Evolutionary conservation across 1,140 invertebrate species (phyloP).

Genomic region (Calliopsis andreniformis): DNA sequence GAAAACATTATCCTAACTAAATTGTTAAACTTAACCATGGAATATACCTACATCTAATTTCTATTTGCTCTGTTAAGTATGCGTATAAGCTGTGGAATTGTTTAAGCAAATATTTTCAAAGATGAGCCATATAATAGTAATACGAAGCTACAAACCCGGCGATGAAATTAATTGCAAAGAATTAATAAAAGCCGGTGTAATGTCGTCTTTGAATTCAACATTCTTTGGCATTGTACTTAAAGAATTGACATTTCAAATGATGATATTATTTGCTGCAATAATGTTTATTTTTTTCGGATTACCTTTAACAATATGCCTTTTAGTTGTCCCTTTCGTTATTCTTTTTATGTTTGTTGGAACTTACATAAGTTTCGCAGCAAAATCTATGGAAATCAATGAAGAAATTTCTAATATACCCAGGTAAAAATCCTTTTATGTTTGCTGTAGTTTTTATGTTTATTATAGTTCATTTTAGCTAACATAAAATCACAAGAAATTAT

Average conservation of each 20-base stretch:
- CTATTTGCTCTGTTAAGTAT: neutral
- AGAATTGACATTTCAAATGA: constrained; percentile 81
- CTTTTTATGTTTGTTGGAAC: constrained; percentile 78
- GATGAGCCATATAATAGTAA: constrained; percentile 77
- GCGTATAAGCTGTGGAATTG: neutral
- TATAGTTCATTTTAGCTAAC: neutral
- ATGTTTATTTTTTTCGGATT: constrained; percentile 83
- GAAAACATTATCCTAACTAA: neutral
- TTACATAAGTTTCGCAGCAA: constrained; percentile 76
- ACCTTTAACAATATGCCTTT: constrained; percentile 79
- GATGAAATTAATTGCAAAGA: constrained; percentile 79
- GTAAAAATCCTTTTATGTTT: constrained; percentile 57
- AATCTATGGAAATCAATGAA: constrained; percentile 76
- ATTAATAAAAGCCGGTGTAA: constrained; percentile 77
- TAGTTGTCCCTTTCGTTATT: constrained; percentile 79
- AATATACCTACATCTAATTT: neutral
- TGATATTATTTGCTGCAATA: constrained; percentile 80
- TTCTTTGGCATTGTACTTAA: constrained; percentile 79
- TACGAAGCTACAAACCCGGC: constrained; percentile 78
- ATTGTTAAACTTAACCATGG: neutral
- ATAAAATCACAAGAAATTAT: neutral
- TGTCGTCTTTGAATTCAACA: constrained; percentile 78
- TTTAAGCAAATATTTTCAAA: constrained; percentile 24
- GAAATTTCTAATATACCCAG: constrained; percentile 79
- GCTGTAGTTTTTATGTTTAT: too few species aligned